Base-by-base conservation (phyloP, 2,888 invertebrate species). In the Stomorhina lunata region DNA sequence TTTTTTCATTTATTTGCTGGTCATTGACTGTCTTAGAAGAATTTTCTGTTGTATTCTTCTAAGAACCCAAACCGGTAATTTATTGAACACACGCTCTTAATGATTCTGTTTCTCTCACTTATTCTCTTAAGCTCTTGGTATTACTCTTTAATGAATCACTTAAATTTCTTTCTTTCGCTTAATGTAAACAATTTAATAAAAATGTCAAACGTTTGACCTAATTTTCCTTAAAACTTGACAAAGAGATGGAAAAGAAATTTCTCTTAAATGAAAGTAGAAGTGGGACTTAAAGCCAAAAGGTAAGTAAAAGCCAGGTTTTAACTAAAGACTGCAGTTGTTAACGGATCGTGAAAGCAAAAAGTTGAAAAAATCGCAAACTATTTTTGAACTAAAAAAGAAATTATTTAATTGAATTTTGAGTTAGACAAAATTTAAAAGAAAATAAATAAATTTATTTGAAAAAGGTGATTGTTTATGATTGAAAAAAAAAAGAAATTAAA, bases 401-500 rank as follows among this genome's bases (percentile, higher is more conserved):
- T 15, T 6, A 22, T 7, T 61, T 50, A 6, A 29, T 20, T 7
- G 22, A 25, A 32, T 57, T 29, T 61, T 59, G 20, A 6, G 29
- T 65, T 29, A 1, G 50, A 12, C 40, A 9, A 2, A 61, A 66
- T 12, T 37, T 48, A 37, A 29, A 34, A 7, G 43, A 45, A 61
- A 61, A 25, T 27, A 59, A 57, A 55, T 17, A 37, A 50, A 53
- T 53, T 63, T 53, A 12, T 27, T 53, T 53, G n/a, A 59, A 57
- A 76, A 66, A 76, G 22, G 57, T 76, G 20, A 27, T 34, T 78
- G 55, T 71, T 55, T 78, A n/a, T 45, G 27, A 45, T 6, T 45
- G 43, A 12, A 15, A 40, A 59, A 61, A n/a, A 65, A n/a, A 12
- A 22, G 57, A 63, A 72, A 73, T 79, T 82, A 79, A 32, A 17